Evolutionary conservation across 2,888 invertebrate species (phyloP), one percentile per base, ranked within the genome.

Genomic region (Calameuta pallipes): DNA sequence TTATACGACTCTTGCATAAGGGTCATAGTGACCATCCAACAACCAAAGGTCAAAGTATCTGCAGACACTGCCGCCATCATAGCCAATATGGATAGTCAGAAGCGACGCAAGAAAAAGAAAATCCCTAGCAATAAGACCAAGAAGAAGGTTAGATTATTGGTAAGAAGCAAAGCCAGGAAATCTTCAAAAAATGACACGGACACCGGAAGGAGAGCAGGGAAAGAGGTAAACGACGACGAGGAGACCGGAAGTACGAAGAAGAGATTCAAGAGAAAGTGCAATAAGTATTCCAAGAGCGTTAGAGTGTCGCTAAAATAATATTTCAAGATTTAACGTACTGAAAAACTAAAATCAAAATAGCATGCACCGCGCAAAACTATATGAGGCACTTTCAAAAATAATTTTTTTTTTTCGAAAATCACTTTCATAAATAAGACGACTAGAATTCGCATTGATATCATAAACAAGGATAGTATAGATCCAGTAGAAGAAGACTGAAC

Each of bases 1-100:
- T 91, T 92, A 9, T 95, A 95, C 86, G 94, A 94, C 83, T 92
- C 92, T 1, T 94, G 93, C 84, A 91, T 92, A 31, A 89, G 94
- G 73, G 89, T 93, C 34, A 87, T 90, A 1, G 91, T 92, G 71
- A 83, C 85, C n/a, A 84, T 86, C 15, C 86, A 86, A 6, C 88
- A 86, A 56, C 82, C 87, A 30, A 90, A 91, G 75, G 83, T 86
- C 2, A 89, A 89, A 79, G 84, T 90, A 1, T 87, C 88, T 3
- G 86, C 90, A 4, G 90, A 92, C n/a, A 91, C 92, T 0, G 91
- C 91, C 68, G 90, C 92, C 0, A 90, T 90, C 73, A 91, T 91
- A 75, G 88, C 89, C 3, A 88, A 87, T 4, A 87, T 90, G 87
- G 87, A 89, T 68, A 87, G 83, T 11, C 84, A 87, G 15, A 84